A percentile compares a stretch with the other conserved stretches of the same genome.
Evolutionary conservation across 2,113 vertebrate species (phyloP).

Genomic region (Melanocharis versteri): DNA sequence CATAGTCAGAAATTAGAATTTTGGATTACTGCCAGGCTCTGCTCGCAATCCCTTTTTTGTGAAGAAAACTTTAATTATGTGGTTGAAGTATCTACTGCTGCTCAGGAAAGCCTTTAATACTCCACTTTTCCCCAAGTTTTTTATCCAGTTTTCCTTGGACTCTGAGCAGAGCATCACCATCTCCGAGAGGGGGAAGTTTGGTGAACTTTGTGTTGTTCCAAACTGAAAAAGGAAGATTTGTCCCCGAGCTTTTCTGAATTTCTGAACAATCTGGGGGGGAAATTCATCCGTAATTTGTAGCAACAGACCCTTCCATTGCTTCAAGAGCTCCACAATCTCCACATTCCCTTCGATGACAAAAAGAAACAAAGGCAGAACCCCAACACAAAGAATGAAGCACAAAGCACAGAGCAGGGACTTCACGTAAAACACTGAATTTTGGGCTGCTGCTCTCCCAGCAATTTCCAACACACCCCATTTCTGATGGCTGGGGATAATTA

Average conservation of each 20-base stretch:
- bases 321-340: neutral
- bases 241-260: neutral
- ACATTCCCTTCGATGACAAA: neutral
- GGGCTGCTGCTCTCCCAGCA: neutral
- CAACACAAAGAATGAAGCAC: neutral
- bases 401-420: neutral
- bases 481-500: neutral
- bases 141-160: neutral
- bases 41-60: slow-evolving; percentile 80
- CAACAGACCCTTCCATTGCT: neutral
- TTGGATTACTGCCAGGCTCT: slow-evolving; percentile 87
- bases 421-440: neutral
- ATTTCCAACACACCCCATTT: rapidly evolving
- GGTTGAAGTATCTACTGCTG: slow-evolving; percentile 74
- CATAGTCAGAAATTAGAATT: slow-evolving; percentile 99
- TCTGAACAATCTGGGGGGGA: neutral
- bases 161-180: neutral
- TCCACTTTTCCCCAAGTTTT: slow-evolving; percentile 58
- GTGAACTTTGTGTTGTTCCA: neutral
- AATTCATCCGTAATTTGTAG: neutral
- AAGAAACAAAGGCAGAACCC: neutral
- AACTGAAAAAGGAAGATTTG: neutral
- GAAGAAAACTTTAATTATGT: slow-evolving; percentile 88
- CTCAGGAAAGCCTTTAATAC: slow-evolving; percentile 57
- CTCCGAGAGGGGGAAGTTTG: neutral